These are phyloP conservation scores for Pheosia tremula DNA, from an alignment of 2,888 invertebrate species.

Conservation along the genomic window DNA sequence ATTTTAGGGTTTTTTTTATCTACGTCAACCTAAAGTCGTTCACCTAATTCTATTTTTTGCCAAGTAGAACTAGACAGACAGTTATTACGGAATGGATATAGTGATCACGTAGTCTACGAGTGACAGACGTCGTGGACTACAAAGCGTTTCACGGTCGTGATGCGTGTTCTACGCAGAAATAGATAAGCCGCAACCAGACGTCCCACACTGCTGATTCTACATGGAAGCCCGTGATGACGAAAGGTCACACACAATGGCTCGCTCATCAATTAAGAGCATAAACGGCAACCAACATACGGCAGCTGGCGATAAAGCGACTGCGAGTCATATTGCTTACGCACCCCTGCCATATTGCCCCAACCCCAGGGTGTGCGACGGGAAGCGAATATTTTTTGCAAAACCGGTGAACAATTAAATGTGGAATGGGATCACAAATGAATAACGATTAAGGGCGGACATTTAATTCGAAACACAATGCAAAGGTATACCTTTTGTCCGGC, in stretches of 20 bases:
- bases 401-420: slow-evolving; percentile 50
- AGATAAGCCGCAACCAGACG: slow-evolving; percentile 18
- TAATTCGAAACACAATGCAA: slow-evolving; percentile 47
- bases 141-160: slow-evolving; percentile 9
- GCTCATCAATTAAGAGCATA: slow-evolving; percentile 58
- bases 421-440: slow-evolving; percentile 57
- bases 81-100: slow-evolving; percentile 3
- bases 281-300: slow-evolving; percentile 46
- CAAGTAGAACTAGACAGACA: slow-evolving; percentile 5
- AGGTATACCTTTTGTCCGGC: slow-evolving; percentile 74
- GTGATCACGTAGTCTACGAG: slow-evolving; percentile 16
- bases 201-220: slow-evolving; percentile 30
- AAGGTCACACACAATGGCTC: slow-evolving; percentile 62
- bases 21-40: slow-evolving; percentile 10
- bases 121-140: slow-evolving; percentile 21
- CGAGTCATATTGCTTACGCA: slow-evolving; percentile 32
- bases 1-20: not conserved
- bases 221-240: slow-evolving; percentile 66
- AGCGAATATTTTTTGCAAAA: slow-evolving; percentile 37
- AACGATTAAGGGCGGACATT: slow-evolving; percentile 60
- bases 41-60: slow-evolving; percentile 17
- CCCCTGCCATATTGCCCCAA: slow-evolving; percentile 62
- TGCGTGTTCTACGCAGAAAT: slow-evolving; percentile 11
- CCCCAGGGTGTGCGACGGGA: slow-evolving; percentile 38
- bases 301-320: slow-evolving; percentile 40